Conservation (phyloP, 1,140 invertebrate species). For the Drosophila ohnishii region DNA sequence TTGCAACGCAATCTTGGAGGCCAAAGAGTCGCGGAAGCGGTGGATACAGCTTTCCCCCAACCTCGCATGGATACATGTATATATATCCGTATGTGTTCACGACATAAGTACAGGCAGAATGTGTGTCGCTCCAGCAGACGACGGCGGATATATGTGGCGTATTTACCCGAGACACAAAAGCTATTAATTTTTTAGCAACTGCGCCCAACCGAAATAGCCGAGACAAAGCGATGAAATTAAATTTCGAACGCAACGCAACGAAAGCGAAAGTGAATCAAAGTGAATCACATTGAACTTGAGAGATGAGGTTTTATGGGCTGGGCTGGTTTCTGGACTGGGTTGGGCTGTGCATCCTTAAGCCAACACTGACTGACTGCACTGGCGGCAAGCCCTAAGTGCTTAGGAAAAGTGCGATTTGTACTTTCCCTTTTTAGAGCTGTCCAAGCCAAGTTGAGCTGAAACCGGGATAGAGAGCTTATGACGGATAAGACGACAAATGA, state of each 20-base stretch:
- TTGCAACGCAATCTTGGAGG: slow-evolving; percentile 77
- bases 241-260: slow-evolving; percentile 45
- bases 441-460: slow-evolving; percentile 12
- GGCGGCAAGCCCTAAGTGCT: slow-evolving; percentile 41
- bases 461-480: slow-evolving; percentile 27
- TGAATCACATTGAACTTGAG: slow-evolving; percentile 50
- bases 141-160: slow-evolving; percentile 43
- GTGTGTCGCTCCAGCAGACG: slow-evolving; percentile 56
- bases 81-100: not conserved
- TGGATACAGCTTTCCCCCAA: slow-evolving; percentile 67
- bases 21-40: slow-evolving; percentile 56
- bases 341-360: slow-evolving; percentile 55
- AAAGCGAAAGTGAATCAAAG: slow-evolving; percentile 69
- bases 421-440: slow-evolving; percentile 68
- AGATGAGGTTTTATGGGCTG: slow-evolving; percentile 31
- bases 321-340: slow-evolving; percentile 15
- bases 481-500: slow-evolving; percentile 57
- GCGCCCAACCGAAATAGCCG: slow-evolving; percentile 32
- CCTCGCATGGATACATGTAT: slow-evolving; percentile 21
- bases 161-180: slow-evolving; percentile 68
- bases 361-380: slow-evolving; percentile 17
- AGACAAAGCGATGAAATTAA: slow-evolving; percentile 51
- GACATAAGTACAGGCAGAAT: slow-evolving; percentile 43
- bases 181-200: slow-evolving; percentile 76
- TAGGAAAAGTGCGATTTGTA: slow-evolving; percentile 71